phyloP scores from a whole-genome alignment of 2,113 vertebrate genomes.

The Sinocyclocheilus grahami region DNA sequence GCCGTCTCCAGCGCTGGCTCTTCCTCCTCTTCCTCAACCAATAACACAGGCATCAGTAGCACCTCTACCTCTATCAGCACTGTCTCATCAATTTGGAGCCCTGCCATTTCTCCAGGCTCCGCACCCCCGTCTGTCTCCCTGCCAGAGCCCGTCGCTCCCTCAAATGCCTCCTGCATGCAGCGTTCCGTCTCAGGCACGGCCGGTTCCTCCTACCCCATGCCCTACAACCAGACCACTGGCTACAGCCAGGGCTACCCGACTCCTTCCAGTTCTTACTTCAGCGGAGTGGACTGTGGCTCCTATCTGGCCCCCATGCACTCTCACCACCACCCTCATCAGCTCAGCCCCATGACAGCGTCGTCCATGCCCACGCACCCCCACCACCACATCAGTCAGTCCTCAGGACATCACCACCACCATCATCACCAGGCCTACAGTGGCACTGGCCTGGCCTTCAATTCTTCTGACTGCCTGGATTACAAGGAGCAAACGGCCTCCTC shows the following conservation, averaged over 20 bases:
- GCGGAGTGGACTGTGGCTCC: slow-evolving; percentile 94
- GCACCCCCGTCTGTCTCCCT: slow-evolving; percentile 80
- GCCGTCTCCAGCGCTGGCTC: slow-evolving; percentile 91
- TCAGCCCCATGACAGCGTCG: slow-evolving; percentile 93
- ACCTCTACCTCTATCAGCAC: slow-evolving; percentile 86
- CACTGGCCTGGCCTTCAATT: slow-evolving; percentile 89
- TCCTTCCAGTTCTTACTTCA: slow-evolving; percentile 90
- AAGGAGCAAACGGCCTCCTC: slow-evolving; percentile 91
- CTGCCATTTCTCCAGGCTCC: slow-evolving; percentile 91
- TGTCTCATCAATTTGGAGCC: slow-evolving; percentile 95
- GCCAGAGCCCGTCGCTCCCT: slow-evolving; percentile 81
- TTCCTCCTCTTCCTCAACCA: slow-evolving; percentile 83
- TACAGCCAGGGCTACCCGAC: slow-evolving; percentile 91
- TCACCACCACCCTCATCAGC: slow-evolving; percentile 89
- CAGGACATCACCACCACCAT: slow-evolving; percentile 90
- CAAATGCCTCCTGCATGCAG: slow-evolving; percentile 95
- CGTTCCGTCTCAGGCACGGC: slow-evolving; percentile 78
- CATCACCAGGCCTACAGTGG: slow-evolving; percentile 89
- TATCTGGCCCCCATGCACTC: slow-evolving; percentile 97
- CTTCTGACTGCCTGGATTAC: slow-evolving; percentile 98
- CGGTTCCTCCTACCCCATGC: slow-evolving; percentile 89
- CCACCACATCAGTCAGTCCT: slow-evolving; percentile 88
- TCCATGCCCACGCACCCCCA: slow-evolving; percentile 88
- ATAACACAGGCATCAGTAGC: slow-evolving; percentile 74
- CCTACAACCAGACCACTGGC: slow-evolving; percentile 90